Evolutionary conservation across 2,888 invertebrate species (phyloP).

Genomic region (Brachyptera risi): DNA sequence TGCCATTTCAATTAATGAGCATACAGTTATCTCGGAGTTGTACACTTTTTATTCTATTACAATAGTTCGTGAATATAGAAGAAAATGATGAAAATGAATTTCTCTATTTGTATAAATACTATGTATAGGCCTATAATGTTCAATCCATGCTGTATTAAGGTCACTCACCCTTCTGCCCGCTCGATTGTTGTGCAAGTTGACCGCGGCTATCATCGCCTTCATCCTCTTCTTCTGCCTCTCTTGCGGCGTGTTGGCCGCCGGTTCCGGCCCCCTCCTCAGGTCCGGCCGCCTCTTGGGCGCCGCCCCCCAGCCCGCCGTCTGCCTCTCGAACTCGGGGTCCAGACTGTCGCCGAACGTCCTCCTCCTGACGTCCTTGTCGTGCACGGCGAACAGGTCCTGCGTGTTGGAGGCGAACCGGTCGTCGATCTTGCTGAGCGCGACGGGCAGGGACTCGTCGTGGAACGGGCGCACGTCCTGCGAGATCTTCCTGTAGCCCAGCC

Average conservation of each 20-base stretch:
- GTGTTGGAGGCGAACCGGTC: slow-evolving; percentile 31
- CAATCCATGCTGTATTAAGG: no score
- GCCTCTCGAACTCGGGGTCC: not conserved
- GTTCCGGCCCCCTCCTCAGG: not conserved
- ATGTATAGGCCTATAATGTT: no score
- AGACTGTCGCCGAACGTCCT: no score
- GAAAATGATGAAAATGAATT: no score
- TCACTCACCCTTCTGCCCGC: slow-evolving; percentile 67
- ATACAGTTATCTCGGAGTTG: no score
- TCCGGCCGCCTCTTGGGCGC: slow-evolving; percentile 37
- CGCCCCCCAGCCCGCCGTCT: not conserved
- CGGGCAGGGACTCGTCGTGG: slow-evolving; percentile 41
- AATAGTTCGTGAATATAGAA: no score
- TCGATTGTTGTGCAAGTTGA: slow-evolving; percentile 73
- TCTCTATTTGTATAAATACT: no score
- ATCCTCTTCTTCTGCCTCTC: slow-evolving; percentile 46
- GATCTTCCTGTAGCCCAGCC: slow-evolving; percentile 41
- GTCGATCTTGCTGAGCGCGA: not conserved
- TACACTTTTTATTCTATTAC: no score
- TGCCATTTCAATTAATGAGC: no score
- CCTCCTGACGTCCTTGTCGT: not conserved
- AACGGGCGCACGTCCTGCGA: slow-evolving; percentile 38
- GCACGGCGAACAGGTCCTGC: not conserved
- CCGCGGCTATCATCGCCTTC: slow-evolving; percentile 57
- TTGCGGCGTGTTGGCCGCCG: slow-evolving; percentile 29